These are phyloP conservation scores for Pristionchus mayeri DNA, from an alignment of 2,888 invertebrate species.

Conservation along the genomic window DNA sequence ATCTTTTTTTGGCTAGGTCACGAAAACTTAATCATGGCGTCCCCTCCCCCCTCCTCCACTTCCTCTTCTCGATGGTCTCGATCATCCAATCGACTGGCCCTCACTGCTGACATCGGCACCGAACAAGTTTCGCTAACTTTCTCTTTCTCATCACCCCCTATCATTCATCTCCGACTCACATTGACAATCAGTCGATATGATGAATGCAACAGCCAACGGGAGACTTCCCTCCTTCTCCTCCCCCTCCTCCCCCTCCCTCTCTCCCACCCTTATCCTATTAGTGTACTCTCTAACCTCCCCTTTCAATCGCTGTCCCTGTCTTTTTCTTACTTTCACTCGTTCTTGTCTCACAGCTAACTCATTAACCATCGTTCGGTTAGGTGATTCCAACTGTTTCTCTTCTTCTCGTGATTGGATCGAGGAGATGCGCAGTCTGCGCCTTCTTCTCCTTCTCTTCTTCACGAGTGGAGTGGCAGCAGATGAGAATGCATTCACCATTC, in stretches of 20 bases:
- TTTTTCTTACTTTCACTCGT: conserved; percentile 16
- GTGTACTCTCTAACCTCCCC: conserved; percentile 23
- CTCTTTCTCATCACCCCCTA: conserved; percentile 40
- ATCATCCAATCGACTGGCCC: not conserved
- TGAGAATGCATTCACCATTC: conserved; percentile 15
- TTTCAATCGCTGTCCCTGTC: not conserved
- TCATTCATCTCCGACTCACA: conserved; percentile 3
- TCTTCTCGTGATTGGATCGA: not conserved
- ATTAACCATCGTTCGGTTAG: not conserved
- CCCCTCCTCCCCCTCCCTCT: not conserved
- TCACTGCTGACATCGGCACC: conserved; percentile 25
- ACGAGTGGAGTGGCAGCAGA: not conserved
- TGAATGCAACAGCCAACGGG: conserved; percentile 30
- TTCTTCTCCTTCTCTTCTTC: not conserved
- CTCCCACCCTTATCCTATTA: conserved; percentile 36
- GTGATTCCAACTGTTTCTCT: not conserved
- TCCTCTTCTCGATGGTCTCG: not conserved
- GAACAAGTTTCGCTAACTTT: conserved; percentile 43
- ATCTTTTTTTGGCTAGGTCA: conserved; percentile 4
- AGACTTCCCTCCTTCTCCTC: not conserved
- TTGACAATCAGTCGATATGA: conserved; percentile 35
- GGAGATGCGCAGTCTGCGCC: not conserved
- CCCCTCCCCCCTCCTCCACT: not conserved
- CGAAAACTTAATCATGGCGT: not conserved
- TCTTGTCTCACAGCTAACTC: conserved; percentile 26